Conservation (phyloP, 2,797 vertebrate genomes). For the Atherinosoma microstoma region DNA sequence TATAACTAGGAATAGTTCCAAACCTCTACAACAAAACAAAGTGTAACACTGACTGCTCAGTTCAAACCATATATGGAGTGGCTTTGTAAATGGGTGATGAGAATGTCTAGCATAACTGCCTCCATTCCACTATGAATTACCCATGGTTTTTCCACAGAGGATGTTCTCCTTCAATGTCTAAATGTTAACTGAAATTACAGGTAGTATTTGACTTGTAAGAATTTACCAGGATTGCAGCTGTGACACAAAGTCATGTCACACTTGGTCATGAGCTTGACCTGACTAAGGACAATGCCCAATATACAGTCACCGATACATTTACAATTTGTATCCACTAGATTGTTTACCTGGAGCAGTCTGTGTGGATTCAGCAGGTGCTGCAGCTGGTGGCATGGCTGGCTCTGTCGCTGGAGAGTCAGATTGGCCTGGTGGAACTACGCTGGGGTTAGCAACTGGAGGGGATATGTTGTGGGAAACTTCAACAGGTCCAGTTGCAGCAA, state of each 20-base stretch:
- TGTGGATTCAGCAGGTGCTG: constrained; percentile 56
- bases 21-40: constrained; percentile 18
- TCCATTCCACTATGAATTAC: too few relatives aligned
- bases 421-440: constrained; percentile 48
- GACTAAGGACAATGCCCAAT: neutral
- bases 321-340: neutral
- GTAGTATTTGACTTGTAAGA: neutral
- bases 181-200: neutral
- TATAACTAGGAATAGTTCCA: constrained; percentile 10
- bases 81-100: neutral
- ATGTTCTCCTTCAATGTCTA: neutral
- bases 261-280: neutral
- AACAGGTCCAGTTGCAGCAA: constrained; percentile 61
- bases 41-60: neutral
- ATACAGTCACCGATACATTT: neutral
- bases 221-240: neutral
- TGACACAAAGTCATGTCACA: neutral
- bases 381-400: constrained; percentile 42
- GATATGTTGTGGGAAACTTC: constrained; percentile 56
- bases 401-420: constrained; percentile 59
- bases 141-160: too few relatives aligned
- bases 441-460: constrained; percentile 56
- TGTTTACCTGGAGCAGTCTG: constrained; percentile 74
- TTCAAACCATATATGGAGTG: neutral
- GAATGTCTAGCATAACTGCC: neutral